phyloP scores from a whole-genome alignment of 2,888 invertebrate species.

The Phlogophora meticulosa region DNA sequence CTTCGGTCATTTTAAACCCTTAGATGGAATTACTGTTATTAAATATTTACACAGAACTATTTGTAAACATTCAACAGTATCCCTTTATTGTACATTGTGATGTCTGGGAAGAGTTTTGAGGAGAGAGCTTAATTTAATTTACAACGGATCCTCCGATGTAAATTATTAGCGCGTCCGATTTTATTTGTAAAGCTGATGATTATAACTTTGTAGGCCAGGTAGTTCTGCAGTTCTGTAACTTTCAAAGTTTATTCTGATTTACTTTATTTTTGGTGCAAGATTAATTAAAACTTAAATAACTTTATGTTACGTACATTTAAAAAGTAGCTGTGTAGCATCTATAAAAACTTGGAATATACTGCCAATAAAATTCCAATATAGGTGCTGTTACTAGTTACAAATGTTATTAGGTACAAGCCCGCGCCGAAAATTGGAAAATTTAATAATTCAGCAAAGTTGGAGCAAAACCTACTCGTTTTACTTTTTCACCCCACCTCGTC shows the following conservation, averaged over 20 bases:
- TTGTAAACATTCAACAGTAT: slow-evolving; percentile 38
- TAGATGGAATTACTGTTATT: slow-evolving; percentile 56
- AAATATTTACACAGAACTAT: slow-evolving; percentile 55
- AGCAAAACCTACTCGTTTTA: slow-evolving; percentile 63
- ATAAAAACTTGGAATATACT: slow-evolving; percentile 31
- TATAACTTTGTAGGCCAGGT: neutral
- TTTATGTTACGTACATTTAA: neutral
- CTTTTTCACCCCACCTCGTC: slow-evolving; percentile 64
- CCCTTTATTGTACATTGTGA: slow-evolving; percentile 16
- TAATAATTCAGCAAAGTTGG: slow-evolving; percentile 70
- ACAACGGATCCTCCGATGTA: neutral
- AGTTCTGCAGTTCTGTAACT: neutral
- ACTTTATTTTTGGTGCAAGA: no score
- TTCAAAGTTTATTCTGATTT: neutral
- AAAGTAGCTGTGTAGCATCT: slow-evolving; percentile 16
- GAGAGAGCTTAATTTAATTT: no score
- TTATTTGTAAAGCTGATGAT: neutral
- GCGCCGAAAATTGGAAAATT: slow-evolving; percentile 70
- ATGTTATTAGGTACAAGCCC: slow-evolving; percentile 57
- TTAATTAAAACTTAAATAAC: neutral
- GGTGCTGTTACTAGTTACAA: slow-evolving; percentile 50
- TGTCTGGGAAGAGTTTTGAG: neutral
- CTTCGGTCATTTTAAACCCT: slow-evolving; percentile 70
- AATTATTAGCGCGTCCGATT: neutral
- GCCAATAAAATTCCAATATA: slow-evolving; percentile 58